Conservation (phyloP, 1,140 invertebrate species). For the Sycophaga agraensis region DNA sequence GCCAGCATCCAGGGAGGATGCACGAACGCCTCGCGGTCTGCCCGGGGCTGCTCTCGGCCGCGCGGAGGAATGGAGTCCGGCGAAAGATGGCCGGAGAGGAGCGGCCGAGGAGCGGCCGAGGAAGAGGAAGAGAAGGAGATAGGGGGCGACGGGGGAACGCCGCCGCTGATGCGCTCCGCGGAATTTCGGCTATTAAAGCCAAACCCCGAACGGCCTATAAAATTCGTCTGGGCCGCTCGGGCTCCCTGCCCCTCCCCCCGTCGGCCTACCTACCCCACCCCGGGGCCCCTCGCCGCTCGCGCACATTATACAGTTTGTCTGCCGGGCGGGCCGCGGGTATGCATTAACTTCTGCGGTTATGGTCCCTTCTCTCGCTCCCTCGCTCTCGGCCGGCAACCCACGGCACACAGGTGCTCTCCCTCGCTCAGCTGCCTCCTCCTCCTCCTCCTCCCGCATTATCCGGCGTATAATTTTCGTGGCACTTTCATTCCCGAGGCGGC, state of each 20-base stretch:
- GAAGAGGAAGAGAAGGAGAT: conserved; percentile 6
- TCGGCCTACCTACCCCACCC: not conserved
- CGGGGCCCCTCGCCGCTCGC: no score
- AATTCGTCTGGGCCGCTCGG: conserved; percentile 50
- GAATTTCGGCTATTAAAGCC: conserved; percentile 55
- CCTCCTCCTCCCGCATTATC: conserved; percentile 8
- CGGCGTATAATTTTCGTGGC: conserved; percentile 29
- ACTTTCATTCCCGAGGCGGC: conserved; percentile 23
- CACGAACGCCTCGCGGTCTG: conserved; percentile 23
- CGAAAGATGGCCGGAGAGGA: not conserved
- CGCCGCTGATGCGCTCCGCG: conserved; percentile 11
- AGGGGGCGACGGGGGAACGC: not conserved
- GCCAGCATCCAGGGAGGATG: conserved; percentile 2
- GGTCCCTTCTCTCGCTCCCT: conserved; percentile 15
- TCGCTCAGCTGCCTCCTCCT: not conserved
- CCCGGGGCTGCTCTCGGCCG: no score
- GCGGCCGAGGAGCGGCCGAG: not conserved
- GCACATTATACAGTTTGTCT: conserved; percentile 40
- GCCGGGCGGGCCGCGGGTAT: conserved; percentile 34
- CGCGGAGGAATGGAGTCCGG: conserved; percentile 11
- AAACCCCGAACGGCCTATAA: conserved; percentile 56
- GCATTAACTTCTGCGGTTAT: conserved; percentile 52
- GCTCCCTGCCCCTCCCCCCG: not conserved
- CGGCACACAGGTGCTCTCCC: not conserved
- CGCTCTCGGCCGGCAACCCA: not conserved